A percentile compares a stretch with the other conserved stretches of the same genome.
Evolutionary conservation across 2,888 invertebrate genomes (phyloP).

Genomic region (Temnothorax ravouxi): DNA sequence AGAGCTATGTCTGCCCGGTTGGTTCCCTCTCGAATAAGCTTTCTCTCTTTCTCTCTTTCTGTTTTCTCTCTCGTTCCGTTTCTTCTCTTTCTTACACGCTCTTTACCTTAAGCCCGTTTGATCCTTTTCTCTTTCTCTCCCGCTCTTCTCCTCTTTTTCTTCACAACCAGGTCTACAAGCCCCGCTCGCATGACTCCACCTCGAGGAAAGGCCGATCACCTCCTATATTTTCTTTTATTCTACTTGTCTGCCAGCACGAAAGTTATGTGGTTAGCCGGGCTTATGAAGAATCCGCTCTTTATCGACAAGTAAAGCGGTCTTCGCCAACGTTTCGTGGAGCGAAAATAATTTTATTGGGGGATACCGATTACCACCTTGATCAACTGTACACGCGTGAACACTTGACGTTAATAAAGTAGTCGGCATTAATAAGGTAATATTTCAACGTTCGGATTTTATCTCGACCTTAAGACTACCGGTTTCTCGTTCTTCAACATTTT

Average conservation of each 20-base stretch:
- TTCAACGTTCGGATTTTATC: slow-evolving; percentile 72
- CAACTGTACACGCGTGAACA: slow-evolving; percentile 73
- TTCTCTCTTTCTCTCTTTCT: slow-evolving; percentile 60
- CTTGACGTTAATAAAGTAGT: slow-evolving; percentile 84
- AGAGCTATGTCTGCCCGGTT: slow-evolving; percentile 83
- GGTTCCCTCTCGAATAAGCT: slow-evolving; percentile 73
- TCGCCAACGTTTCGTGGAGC: slow-evolving; percentile 62
- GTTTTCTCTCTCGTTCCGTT: slow-evolving; percentile 56
- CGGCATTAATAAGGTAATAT: slow-evolving; percentile 82
- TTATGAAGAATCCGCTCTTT: slow-evolving; percentile 80
- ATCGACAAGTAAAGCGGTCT: slow-evolving; percentile 74
- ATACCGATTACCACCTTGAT: slow-evolving; percentile 63
- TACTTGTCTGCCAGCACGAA: slow-evolving; percentile 80
- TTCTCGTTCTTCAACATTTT: slow-evolving; percentile 54
- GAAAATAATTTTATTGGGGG: slow-evolving; percentile 71
- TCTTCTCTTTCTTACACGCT: slow-evolving; percentile 46
- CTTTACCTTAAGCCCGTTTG: slow-evolving; percentile 46
- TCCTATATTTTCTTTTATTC: slow-evolving; percentile 85
- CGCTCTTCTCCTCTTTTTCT: slow-evolving; percentile 69
- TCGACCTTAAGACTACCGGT: slow-evolving; percentile 71
- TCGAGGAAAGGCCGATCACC: slow-evolving; percentile 84
- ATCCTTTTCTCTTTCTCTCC: slow-evolving; percentile 68
- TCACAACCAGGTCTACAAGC: slow-evolving; percentile 73
- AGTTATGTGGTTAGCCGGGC: slow-evolving; percentile 83
- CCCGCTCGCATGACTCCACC: slow-evolving; percentile 79